A percentile compares a stretch with the other conserved stretches of the same genome.
Conservation (phyloP, 1,140 invertebrate genomes). For the Drosophila albomicans region DNA sequence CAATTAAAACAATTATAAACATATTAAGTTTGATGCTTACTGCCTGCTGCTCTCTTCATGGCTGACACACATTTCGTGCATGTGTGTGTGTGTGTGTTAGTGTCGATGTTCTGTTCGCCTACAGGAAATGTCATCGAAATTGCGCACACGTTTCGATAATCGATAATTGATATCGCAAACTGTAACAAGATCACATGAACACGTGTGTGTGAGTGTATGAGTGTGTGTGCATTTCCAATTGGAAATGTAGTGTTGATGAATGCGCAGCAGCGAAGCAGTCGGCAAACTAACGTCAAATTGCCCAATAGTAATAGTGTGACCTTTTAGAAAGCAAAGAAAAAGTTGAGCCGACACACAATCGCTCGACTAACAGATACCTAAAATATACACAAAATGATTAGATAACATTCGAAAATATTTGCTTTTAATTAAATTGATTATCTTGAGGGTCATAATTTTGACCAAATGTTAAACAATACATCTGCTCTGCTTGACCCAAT, state of each 20-base stretch:
- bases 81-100: neutral
- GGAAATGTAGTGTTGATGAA: neutral
- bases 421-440: neutral
- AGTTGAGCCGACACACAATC: too few relatives aligned
- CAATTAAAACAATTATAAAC: slow-evolving; percentile 75
- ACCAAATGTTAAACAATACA: neutral
- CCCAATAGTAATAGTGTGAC: neutral
- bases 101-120: slow-evolving; percentile 2
- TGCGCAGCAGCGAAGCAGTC: neutral
- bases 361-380: too few relatives aligned
- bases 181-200: slow-evolving; percentile 4
- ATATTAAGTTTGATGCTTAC: slow-evolving; percentile 51
- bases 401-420: slow-evolving; percentile 13
- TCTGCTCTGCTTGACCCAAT: neutral
- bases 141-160: slow-evolving; percentile 17
- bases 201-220: neutral
- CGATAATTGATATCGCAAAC: slow-evolving; percentile 32
- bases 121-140: slow-evolving; percentile 17
- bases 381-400: neutral
- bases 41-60: slow-evolving; percentile 20
- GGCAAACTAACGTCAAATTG: neutral
- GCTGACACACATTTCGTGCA: slow-evolving; percentile 61
- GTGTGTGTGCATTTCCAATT: slow-evolving; percentile 1
- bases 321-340: neutral
- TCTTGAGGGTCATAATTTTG: neutral